These are phyloP conservation scores for Hylomyscus alleni DNA, from an alignment of 2,797 vertebrate genomes.

Conservation along the genomic window DNA sequence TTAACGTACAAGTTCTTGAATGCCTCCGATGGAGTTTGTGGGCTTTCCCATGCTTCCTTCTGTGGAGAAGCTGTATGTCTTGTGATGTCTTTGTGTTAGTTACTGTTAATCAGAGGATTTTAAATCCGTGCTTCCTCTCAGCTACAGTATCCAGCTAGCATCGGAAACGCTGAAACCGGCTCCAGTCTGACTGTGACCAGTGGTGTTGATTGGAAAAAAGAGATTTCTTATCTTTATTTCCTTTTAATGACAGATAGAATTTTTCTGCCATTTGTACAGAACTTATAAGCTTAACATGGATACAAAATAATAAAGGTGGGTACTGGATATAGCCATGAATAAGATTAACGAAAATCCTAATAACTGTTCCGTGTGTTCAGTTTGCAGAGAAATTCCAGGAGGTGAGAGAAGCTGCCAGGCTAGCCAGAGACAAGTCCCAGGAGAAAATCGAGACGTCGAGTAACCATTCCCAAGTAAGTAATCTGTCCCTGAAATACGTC, in stretches of 20 bases:
- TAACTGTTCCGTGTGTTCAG: conserved; percentile 85
- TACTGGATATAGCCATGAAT: background rate
- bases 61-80: background rate
- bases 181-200: background rate
- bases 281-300: background rate
- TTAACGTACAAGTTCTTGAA: conserved; percentile 7
- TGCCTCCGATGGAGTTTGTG: background rate
- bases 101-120: background rate
- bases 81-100: background rate
- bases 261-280: conserved; percentile 40
- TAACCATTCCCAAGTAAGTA: conserved; percentile 95
- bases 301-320: background rate
- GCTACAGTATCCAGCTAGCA: background rate
- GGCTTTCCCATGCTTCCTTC: background rate
- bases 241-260: conserved; percentile 45
- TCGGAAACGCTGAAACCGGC: background rate
- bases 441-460: conserved; percentile 96
- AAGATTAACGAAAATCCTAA: conserved; percentile 23
- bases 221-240: conserved; percentile 36
- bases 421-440: conserved; percentile 96
- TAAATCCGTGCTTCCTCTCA: background rate
- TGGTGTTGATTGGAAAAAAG: background rate
- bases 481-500: conserved; percentile 16
- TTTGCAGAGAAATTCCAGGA: conserved; percentile 99
- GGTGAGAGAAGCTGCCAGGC: conserved; percentile 96